These are phyloP conservation scores for Sisyra terminalis DNA, from an alignment of 2,888 invertebrate species.

Conservation along the genomic window DNA sequence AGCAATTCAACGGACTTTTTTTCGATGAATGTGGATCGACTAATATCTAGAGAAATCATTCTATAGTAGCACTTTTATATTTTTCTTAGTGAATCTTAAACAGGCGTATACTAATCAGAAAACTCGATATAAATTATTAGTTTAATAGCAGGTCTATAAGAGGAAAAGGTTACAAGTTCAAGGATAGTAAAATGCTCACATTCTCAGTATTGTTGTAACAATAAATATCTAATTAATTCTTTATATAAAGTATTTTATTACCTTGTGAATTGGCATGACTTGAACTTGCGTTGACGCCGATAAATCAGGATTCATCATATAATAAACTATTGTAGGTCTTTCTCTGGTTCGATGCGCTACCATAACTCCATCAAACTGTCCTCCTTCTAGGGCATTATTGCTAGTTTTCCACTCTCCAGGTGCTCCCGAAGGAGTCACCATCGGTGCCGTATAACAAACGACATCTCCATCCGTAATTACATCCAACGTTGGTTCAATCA, in stretches of 20 bases:
- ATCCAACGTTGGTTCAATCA: constrained; percentile 24
- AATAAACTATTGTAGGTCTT: constrained; percentile 20
- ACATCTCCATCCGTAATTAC: constrained; percentile 32
- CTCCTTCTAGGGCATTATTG: constrained; percentile 21
- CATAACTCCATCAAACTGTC: constrained; percentile 23
- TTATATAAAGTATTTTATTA: neutral
- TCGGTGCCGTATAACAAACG: constrained; percentile 32
- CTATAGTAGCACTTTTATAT: too few relatives aligned
- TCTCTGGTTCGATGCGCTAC: constrained; percentile 19
- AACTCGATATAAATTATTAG: too few relatives aligned
- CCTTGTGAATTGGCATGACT: constrained; percentile 2
- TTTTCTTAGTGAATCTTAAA: too few relatives aligned
- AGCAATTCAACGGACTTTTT: too few relatives aligned
- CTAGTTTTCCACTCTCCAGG: constrained; percentile 24
- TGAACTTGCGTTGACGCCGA: constrained; percentile 1
- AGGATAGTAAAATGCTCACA: too few relatives aligned
- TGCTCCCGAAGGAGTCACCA: constrained; percentile 22
- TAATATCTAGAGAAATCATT: too few relatives aligned
- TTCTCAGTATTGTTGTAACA: too few relatives aligned
- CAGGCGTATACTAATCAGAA: too few relatives aligned
- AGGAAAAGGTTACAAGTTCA: too few relatives aligned
- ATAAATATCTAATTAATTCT: too few relatives aligned
- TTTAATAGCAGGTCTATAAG: too few relatives aligned
- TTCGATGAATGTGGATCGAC: too few relatives aligned
- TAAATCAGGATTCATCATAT: constrained; percentile 20